phyloP scores from a whole-genome alignment of 2,797 vertebrate genomes.

The Poecilia picta region DNA sequence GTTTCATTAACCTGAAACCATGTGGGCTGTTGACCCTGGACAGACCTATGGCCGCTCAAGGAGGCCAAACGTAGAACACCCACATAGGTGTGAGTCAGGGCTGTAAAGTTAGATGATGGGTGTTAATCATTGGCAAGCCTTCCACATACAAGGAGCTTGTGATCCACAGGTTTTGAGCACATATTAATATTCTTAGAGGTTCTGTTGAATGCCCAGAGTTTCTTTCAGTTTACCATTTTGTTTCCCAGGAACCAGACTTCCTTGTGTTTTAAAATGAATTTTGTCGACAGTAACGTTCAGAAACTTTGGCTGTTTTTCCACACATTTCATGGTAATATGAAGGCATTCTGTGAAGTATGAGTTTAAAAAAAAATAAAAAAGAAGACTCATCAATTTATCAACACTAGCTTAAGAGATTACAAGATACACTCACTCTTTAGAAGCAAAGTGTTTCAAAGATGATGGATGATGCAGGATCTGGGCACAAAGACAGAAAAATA shows the following conservation, averaged over 20 bases:
- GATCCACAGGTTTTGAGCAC: not conserved
- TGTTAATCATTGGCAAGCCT: conserved; percentile 2
- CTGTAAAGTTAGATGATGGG: not conserved
- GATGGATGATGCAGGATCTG: not conserved
- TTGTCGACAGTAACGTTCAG: not conserved
- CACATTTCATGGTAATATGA: not conserved
- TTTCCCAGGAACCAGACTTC: not conserved
- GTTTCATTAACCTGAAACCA: not conserved
- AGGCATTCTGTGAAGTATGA: not conserved
- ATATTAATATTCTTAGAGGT: not conserved
- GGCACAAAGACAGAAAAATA: not conserved
- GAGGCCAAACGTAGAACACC: not conserved
- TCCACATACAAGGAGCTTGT: not conserved
- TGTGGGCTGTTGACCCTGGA: not conserved
- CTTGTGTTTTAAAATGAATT: not conserved
- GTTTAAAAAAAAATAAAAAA: not conserved
- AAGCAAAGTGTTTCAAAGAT: not conserved
- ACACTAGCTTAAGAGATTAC: not conserved
- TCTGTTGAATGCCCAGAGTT: not conserved
- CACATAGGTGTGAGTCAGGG: not conserved
- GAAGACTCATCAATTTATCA: not conserved
- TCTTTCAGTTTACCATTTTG: not conserved
- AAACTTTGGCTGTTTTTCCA: not conserved
- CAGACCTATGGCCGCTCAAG: not conserved
- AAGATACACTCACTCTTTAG: not conserved